Evolutionary conservation across 2,113 vertebrate species (phyloP).

Genomic region (Castor canadensis): DNA sequence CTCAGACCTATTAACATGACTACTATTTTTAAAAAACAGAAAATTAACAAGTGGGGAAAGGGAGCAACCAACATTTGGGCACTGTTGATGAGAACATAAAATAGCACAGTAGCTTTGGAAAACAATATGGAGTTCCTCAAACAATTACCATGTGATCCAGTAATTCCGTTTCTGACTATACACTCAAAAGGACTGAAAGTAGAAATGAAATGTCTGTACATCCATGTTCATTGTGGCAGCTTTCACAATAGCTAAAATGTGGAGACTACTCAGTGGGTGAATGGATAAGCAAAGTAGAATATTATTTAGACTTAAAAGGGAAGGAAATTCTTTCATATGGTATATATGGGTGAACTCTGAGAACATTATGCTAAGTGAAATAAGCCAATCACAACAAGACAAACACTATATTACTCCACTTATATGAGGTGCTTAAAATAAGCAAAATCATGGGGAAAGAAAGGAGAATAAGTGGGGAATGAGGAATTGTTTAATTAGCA

Average conservation of each 20-base stretch:
- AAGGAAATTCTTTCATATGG: too few relatives aligned
- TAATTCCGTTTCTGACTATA: not conserved
- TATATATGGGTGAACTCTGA: not conserved
- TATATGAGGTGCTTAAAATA: too few relatives aligned
- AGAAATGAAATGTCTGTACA: not conserved
- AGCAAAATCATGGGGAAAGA: not conserved
- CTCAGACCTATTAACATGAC: not conserved
- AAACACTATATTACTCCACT: not conserved
- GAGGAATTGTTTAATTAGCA: not conserved
- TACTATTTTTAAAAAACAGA: not conserved
- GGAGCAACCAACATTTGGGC: not conserved
- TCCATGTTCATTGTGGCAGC: not conserved
- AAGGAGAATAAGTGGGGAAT: not conserved
- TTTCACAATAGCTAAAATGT: not conserved
- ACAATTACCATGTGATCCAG: not conserved
- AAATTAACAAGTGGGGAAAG: not conserved
- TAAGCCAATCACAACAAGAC: not conserved
- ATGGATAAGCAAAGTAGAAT: too few relatives aligned
- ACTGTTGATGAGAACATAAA: not conserved
- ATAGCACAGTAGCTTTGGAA: not conserved
- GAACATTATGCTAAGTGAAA: not conserved
- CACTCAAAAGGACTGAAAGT: not conserved
- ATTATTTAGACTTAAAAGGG: too few relatives aligned
- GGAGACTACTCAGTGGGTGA: not conserved
- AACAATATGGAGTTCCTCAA: not conserved